These are phyloP conservation scores for Chlorodrepanis virens DNA, from an alignment of 2,113 vertebrate genomes.

Conservation along the genomic window DNA sequence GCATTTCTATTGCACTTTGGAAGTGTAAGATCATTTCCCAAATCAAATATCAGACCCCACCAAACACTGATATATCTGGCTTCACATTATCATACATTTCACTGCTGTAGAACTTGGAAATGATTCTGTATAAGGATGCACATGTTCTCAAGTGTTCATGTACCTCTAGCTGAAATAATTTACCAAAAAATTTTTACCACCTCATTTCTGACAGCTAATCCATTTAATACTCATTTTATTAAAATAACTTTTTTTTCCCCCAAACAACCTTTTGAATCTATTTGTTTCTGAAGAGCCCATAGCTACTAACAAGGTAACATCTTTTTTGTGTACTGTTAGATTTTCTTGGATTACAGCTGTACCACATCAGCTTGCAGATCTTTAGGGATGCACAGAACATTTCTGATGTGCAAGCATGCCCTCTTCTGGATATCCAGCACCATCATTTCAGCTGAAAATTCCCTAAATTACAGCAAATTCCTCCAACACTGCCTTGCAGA, in stretches of 20 bases:
- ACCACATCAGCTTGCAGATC: background rate
- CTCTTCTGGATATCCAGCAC: slow-evolving; percentile 66
- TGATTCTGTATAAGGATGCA: background rate
- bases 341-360: background rate
- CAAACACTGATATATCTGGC: background rate
- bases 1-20: background rate
- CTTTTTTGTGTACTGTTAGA: background rate
- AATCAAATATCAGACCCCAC: background rate
- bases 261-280: background rate
- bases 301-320: slow-evolving; percentile 18
- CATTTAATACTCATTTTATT: background rate
- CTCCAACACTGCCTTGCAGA: background rate
- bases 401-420: slow-evolving; percentile 69
- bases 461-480: background rate
- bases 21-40: background rate
- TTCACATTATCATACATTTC: background rate
- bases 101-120: background rate
- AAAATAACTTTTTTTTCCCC: background rate
- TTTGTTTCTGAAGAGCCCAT: slow-evolving; percentile 13
- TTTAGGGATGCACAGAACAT: background rate
- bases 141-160: rapidly evolving
- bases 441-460: background rate
- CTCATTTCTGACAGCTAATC: background rate
- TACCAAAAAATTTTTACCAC: background rate
- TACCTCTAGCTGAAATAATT: background rate